These are phyloP conservation scores for Fregetta grallaria DNA, from an alignment of 2,113 vertebrate genomes.

Conservation along the genomic window DNA sequence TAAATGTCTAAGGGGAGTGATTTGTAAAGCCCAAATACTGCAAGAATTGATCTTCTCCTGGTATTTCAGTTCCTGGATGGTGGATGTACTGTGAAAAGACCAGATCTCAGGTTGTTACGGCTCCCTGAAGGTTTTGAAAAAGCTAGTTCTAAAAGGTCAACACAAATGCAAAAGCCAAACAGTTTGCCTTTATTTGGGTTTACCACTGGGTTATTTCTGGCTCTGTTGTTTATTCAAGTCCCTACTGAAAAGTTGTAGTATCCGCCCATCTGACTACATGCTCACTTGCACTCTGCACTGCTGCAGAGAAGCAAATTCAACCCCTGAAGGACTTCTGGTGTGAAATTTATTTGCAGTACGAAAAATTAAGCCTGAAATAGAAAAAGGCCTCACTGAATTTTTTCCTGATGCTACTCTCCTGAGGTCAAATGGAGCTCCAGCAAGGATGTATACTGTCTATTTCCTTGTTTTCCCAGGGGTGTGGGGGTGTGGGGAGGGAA, in stretches of 20 bases:
- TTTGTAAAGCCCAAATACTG: not conserved
- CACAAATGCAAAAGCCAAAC: not conserved
- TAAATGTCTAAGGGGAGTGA: not conserved
- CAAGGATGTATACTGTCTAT: not conserved
- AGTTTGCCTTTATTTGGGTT: slow-evolving; percentile 12
- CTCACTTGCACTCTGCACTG: not conserved
- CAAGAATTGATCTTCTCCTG: not conserved
- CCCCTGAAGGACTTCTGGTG: not conserved
- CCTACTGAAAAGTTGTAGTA: not conserved
- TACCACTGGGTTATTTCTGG: not conserved
- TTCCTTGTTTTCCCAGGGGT: not conserved
- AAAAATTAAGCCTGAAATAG: not conserved
- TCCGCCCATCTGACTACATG: not conserved
- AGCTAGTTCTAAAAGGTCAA: not conserved
- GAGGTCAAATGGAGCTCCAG: not conserved
- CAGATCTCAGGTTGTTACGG: not conserved
- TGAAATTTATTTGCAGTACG: not conserved
- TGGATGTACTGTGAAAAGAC: not conserved
- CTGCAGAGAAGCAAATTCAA: not conserved
- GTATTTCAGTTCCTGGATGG: not conserved
- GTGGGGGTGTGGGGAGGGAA: not conserved
- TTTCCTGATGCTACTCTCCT: not conserved
- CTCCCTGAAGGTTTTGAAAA: not conserved
- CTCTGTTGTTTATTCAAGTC: not conserved
- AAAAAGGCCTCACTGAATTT: not conserved